These are phyloP conservation scores for Diplosoma virens DNA, from an alignment of 23 tunicate genomes.

Conservation along the genomic window DNA sequence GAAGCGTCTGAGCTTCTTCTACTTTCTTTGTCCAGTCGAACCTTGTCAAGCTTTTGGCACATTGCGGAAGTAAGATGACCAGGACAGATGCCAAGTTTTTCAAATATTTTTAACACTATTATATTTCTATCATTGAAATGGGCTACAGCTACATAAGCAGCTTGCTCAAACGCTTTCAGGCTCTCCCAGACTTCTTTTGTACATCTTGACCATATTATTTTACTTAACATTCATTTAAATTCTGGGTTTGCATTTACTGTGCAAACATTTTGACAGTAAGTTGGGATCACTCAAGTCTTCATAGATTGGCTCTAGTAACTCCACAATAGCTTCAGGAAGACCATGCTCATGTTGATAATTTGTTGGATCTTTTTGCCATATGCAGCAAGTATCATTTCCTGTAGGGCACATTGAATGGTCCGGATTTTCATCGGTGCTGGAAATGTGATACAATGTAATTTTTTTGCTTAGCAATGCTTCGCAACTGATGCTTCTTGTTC, in stretches of 20 bases:
- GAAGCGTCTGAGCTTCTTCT: background rate
- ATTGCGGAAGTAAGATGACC: background rate
- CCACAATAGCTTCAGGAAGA: conserved; percentile 7
- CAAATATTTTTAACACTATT: background rate
- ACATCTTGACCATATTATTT: background rate
- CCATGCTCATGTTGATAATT: conserved; percentile 1
- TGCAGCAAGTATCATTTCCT: background rate
- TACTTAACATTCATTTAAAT: background rate
- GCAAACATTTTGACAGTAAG: conserved; percentile 13
- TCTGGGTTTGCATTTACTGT: background rate
- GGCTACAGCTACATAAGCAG: background rate
- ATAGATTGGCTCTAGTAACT: conserved; percentile 8
- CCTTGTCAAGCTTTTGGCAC: background rate
- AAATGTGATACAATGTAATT: background rate
- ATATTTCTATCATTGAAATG: background rate
- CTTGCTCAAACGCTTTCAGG: background rate
- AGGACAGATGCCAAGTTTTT: background rate
- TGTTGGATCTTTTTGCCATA: background rate
- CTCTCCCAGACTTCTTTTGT: background rate
- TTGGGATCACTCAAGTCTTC: conserved; percentile 1
- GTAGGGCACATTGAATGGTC: background rate
- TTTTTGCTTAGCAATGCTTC: no score
- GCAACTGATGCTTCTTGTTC: no score
- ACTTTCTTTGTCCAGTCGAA: background rate
- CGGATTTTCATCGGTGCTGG: background rate